Evolutionary conservation across 1,140 invertebrate species (phyloP), one percentile per base, ranked within the genome.

Genomic region (Saccostrea cuccullata): DNA sequence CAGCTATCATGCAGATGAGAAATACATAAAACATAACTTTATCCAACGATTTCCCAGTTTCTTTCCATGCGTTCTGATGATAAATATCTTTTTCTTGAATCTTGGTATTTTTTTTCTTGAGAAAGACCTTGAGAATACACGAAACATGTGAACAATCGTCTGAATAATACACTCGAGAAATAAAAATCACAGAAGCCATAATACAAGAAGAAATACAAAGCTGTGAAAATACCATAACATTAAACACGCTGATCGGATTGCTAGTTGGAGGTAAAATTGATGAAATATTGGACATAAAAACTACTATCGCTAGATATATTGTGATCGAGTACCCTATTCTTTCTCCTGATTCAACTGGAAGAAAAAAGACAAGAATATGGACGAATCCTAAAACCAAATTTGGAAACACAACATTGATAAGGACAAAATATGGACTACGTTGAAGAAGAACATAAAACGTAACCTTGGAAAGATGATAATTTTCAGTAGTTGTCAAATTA

Each of bases 251-350:
- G 17, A 64, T 64, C 5, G 73, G 73, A 26, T 82, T 82, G 26
- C 26, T 36, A 15, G 73, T 82, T 82, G 11, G 73, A 30, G 60
- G 85, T 5, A 67, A 30, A 70, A 67, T 67, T 70, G 26, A 36
- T 73, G 85, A 86, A 73, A 73, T 36, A 36, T 13, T 58, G 60
- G 85, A 40, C 26, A 64, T 40, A 30, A 70, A 64, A 20, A 67
- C 58, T 36, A 20, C 23, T 20, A 47, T 20, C 47, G 60, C 55
- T 9, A 86, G 85, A 60, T 30, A 70, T 6, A 84, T 47, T 30
- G n/a, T 86, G 23, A 70, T 86, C 0, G 36, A 55, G 12, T 82
- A 82, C 26, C 73, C 40, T 30, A 82, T 82, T 36, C 73, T 20
- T 30, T 82, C 73, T 82, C 73, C 73, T 23, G 73, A 82, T 23